Evolutionary conservation across 2,888 invertebrate species (phyloP).

Genomic region (Rhimphoctona megacephalus): DNA sequence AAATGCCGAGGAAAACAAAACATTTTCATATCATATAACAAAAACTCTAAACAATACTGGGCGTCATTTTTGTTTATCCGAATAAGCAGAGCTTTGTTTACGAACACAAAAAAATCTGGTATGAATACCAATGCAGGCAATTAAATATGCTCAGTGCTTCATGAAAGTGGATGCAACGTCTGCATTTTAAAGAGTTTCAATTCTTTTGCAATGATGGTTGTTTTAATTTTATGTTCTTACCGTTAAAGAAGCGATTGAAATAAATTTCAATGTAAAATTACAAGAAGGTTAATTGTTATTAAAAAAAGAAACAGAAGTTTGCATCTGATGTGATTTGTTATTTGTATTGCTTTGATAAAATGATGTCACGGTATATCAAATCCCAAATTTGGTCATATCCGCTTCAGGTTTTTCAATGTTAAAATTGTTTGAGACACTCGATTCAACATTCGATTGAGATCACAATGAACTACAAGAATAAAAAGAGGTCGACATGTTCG

Average conservation of each 20-base stretch:
- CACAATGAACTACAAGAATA: not conserved
- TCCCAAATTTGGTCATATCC: not conserved
- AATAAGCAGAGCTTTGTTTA: not conserved
- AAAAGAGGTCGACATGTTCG: not conserved
- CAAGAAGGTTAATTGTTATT: not conserved
- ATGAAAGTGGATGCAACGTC: constrained; percentile 1
- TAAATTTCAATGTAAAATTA: not conserved
- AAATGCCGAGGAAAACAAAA: not conserved
- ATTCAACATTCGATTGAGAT: not conserved
- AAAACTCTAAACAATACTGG: not conserved
- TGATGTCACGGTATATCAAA: not conserved
- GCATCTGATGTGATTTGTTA: not conserved
- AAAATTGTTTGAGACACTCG: not conserved
- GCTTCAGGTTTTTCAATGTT: not conserved
- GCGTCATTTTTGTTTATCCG: not conserved
- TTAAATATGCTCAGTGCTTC: not conserved
- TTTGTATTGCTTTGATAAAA: not conserved
- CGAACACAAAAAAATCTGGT: not conserved
- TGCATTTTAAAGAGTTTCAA: constrained; percentile 5
- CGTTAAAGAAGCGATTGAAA: not conserved
- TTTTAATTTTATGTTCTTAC: not conserved
- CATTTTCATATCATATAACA: not conserved
- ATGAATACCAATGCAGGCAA: constrained; percentile 1
- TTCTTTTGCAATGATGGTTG: not conserved
- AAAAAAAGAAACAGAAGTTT: not conserved